phyloP scores from a whole-genome alignment of 2,888 invertebrate genomes.

The Philhelius pedissequus region DNA sequence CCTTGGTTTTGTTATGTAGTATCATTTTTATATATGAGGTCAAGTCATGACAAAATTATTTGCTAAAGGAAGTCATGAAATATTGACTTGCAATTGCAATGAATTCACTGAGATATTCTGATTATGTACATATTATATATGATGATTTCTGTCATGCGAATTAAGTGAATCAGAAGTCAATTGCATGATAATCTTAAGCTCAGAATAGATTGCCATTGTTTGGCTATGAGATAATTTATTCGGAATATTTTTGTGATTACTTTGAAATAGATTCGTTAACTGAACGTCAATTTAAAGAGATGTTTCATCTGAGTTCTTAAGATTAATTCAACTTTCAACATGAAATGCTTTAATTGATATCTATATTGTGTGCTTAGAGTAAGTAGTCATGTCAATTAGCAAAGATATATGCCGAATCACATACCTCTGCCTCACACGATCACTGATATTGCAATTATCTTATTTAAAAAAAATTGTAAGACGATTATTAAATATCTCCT shows the following conservation, averaged over 20 bases:
- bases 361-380: too few species aligned
- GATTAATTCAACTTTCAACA: too few species aligned
- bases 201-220: background rate
- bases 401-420: too few species aligned
- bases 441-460: too few species aligned
- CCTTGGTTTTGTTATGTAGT: background rate
- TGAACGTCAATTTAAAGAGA: background rate
- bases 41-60: background rate
- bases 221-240: background rate
- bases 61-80: background rate
- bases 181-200: background rate
- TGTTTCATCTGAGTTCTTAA: background rate
- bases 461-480: too few species aligned
- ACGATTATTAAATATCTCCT: too few species aligned
- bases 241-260: background rate
- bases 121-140: too few species aligned
- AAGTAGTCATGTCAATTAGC: too few species aligned
- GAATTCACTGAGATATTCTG: background rate
- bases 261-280: too few species aligned
- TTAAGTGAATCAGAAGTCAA: background rate
- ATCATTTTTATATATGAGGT: background rate
- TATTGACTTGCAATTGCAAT: background rate
- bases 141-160: background rate
- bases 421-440: too few species aligned
- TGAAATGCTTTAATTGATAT: too few species aligned